A percentile compares a stretch with the other conserved stretches of the same genome.
Evolutionary conservation across 2,888 invertebrate species (phyloP).

Genomic region (Brachyopa scutellaris): DNA sequence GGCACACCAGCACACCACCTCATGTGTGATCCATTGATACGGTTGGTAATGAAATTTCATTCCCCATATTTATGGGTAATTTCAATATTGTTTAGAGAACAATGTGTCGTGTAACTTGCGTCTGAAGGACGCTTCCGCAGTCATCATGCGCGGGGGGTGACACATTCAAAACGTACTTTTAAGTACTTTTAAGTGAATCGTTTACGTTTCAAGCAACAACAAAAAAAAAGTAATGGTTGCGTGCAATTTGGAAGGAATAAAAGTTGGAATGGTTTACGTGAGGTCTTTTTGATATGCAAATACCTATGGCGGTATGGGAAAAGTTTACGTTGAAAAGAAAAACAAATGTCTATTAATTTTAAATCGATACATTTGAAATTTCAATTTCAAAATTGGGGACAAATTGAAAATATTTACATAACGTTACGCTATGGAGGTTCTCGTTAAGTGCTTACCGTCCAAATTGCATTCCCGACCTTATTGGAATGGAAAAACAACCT

Average conservation of each 20-base stretch:
- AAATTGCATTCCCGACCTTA: too few species aligned
- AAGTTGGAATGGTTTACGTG: constrained; percentile 35
- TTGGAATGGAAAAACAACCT: too few species aligned
- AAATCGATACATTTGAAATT: not conserved
- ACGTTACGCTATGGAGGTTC: too few species aligned
- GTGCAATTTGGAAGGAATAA: constrained; percentile 11
- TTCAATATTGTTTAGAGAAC: constrained; percentile 69
- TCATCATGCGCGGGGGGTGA: not conserved
- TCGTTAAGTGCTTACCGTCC: too few species aligned
- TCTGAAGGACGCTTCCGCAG: not conserved
- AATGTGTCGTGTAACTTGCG: constrained; percentile 33
- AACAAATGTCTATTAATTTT: constrained; percentile 1
- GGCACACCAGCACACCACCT: not conserved
- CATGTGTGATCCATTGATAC: constrained; percentile 36
- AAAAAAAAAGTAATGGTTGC: constrained; percentile 2
- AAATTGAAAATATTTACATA: too few species aligned
- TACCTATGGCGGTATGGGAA: not conserved
- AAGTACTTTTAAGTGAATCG: constrained; percentile 54
- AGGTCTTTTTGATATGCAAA: constrained; percentile 35
- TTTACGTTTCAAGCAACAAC: constrained; percentile 28
- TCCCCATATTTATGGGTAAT: constrained; percentile 69
- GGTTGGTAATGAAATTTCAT: constrained; percentile 65
- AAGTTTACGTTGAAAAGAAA: not conserved
- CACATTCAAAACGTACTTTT: constrained; percentile 38
- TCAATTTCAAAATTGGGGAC: too few species aligned